Evolutionary conservation across 2,797 vertebrate species (phyloP).

Genomic region (Helarctos malayanus): DNA sequence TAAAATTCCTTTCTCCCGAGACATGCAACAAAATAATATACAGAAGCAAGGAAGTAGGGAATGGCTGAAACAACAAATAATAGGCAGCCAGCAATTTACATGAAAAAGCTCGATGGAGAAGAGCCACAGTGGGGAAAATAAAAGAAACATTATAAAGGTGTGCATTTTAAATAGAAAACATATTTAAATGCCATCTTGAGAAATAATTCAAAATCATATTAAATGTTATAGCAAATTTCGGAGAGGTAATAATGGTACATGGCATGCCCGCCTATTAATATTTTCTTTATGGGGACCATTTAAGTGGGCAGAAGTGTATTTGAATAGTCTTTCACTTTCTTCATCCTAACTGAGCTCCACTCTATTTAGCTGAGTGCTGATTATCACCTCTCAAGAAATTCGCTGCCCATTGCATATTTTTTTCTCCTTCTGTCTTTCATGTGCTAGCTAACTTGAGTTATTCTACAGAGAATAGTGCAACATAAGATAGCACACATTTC

Average conservation of each 20-base stretch:
- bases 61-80: slow-evolving; percentile 28
- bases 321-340: slow-evolving; percentile 60
- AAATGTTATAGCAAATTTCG: slow-evolving; percentile 57
- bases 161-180: slow-evolving; percentile 25
- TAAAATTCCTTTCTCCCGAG: slow-evolving; percentile 58
- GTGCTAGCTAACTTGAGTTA: slow-evolving; percentile 11
- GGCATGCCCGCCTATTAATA: not conserved
- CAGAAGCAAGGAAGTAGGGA: not conserved
- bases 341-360: not conserved
- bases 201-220: slow-evolving; percentile 68
- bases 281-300: slow-evolving; percentile 8
- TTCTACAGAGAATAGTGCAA: slow-evolving; percentile 28
- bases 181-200: slow-evolving; percentile 59
- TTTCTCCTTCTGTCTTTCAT: slow-evolving; percentile 49
- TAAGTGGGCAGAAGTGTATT: slow-evolving; percentile 49
- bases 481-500: slow-evolving; percentile 36
- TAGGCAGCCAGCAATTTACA: slow-evolving; percentile 52
- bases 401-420: not conserved
- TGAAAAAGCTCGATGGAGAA: slow-evolving; percentile 37
- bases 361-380: slow-evolving; percentile 62
- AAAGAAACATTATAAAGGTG: slow-evolving; percentile 61
- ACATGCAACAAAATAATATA: slow-evolving; percentile 19
- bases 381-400: slow-evolving; percentile 59
- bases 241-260: slow-evolving; percentile 52
- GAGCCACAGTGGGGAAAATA: slow-evolving; percentile 21